Base-by-base conservation (phyloP, 2,113 vertebrate species). In the Dicrurus megarhynchus region DNA sequence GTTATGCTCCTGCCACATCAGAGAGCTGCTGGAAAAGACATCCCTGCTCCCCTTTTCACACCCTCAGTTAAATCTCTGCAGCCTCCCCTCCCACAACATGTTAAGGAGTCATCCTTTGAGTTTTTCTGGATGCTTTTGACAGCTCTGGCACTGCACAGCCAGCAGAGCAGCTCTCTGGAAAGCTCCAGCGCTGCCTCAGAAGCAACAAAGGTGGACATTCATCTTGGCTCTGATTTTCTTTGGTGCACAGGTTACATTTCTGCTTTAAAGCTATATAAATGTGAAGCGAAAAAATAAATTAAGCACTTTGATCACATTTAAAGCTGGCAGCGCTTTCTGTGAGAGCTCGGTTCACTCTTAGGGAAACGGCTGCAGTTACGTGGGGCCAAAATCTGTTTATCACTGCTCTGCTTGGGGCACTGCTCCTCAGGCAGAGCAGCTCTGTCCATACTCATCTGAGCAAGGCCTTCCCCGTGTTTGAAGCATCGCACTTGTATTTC, bases 21-120 rank as follows among this genome's bases (percentile, higher is more conserved):
- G 57, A 96, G 91, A 94, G 91, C 18, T 96, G 93, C 89, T 95
- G 92, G 60, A 63, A 97, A 83, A 88, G 88, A 74, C 68, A 96
- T 60, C 68, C 41, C 64, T 89, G 88, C 82, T 77, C 65, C 67
- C 21, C 67, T 89, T 82, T 93, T 83, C 77, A 78, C 73, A 90
- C 77, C 53, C 70, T 89, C 42, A 55, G 64, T 74, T 55, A 74
- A 91, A 93, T 86, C 77, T 89, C 92, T 50, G 63, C 39, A 87
- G 92, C 87, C 65, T 95, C 52, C 60, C 28, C 59, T 91, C 49
- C 33, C 50, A 60, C 57, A 41, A 33, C 14, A 41, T 71, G 74
- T 61, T 79, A 71, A 93, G 71, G 16, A 88, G 53, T 35, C n/a
- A 27, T 50, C 71, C 76, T 85, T 49, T 52, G 73, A 76, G 49